Base-by-base conservation (phyloP, 1,140 invertebrate genomes). In the Glossosoma conforme region DNA sequence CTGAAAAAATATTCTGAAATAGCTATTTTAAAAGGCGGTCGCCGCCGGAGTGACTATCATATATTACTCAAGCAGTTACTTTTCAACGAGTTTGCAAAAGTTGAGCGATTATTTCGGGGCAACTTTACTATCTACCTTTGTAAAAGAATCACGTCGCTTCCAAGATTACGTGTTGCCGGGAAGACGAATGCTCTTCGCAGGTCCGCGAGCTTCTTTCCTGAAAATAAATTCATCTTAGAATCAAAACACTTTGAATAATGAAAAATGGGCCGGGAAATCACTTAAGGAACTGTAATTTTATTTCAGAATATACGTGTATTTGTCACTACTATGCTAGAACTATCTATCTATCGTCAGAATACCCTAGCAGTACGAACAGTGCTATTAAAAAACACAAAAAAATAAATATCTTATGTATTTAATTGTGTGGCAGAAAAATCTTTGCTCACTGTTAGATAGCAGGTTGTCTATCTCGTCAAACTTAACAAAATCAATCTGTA, bases 221-320 rank as follows among this genome's bases (percentile, higher is more conserved):
- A 50, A 24, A 42, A 42, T 50, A 50, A 50, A 50, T 50, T 43
- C 28, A 50, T 50, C 47, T n/a, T 8, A 11, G 37, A 13, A 41
- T 41, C 38, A 21, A 35, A 50, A 50, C 47, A 42, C 47, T 50
- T 50, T 42, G 25, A 50, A 50, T 50, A 50, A 50, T 50, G 47
- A 50, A 50, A 42, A 32, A 50, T 50, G 37, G 19, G 25, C 35
- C 6, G n/a, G n/a, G n/a, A 28, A 28, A 28, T 28, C 24, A n/a
- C 24, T 28, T n/a, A 28, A n/a, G n/a, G n/a, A n/a, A n/a, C n/a
- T n/a, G n/a, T n/a, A n/a, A n/a, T n/a, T n/a, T n/a, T n/a, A n/a
- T n/a, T n/a, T n/a, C n/a, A n/a, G n/a, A n/a, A n/a, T n/a, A n/a
- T n/a, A n/a, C n/a, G n/a, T n/a, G n/a, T n/a, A n/a, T n/a, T n/a